These are phyloP conservation scores for Cheilinus undulatus DNA, from an alignment of 2,113 vertebrate genomes.

Conservation along the genomic window DNA sequence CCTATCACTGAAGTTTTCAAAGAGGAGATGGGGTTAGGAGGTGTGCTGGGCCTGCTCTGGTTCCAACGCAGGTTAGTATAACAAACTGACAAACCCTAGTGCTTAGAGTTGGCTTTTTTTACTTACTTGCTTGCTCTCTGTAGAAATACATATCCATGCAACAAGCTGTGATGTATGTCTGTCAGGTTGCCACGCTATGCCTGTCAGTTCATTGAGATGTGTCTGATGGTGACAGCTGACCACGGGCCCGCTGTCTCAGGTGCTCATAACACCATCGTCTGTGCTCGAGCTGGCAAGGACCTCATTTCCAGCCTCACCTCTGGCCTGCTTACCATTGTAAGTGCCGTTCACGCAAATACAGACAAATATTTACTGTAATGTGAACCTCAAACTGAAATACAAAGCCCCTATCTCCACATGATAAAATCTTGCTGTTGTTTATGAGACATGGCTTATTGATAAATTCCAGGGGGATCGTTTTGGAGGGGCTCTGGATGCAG, in stretches of 20 bases:
- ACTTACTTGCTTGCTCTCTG: too few species aligned
- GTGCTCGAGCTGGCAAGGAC: constrained; percentile 96
- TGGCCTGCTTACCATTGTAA: constrained; percentile 97
- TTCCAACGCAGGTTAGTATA: constrained; percentile 92
- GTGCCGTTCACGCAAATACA: constrained; percentile 47
- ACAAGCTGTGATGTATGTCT: neutral
- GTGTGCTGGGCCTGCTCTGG: constrained; percentile 96
- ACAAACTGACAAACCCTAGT: rapidly evolving
- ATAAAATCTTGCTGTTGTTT: too few species aligned
- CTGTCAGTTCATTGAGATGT: constrained; percentile 99
- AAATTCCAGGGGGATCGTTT: constrained; percentile 92
- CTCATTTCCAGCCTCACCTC: constrained; percentile 97
- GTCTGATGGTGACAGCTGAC: constrained; percentile 98
- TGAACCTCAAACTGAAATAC: too few species aligned
- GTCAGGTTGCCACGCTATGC: constrained; percentile 92
- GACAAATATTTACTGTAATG: too few species aligned
- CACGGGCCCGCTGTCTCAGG: constrained; percentile 96
- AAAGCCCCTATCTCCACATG: too few species aligned
- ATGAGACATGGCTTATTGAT: neutral
- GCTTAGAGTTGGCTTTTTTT: too few species aligned
- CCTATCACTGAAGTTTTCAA: constrained; percentile 98
- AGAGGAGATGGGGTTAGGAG: constrained; percentile 96
- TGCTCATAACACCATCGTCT: constrained; percentile 98
- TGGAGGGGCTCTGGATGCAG: constrained; percentile 95
- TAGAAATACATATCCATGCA: neutral